These are phyloP conservation scores for Rhynchotus rufescens DNA, from an alignment of 2,797 vertebrate genomes.

Conservation along the genomic window DNA sequence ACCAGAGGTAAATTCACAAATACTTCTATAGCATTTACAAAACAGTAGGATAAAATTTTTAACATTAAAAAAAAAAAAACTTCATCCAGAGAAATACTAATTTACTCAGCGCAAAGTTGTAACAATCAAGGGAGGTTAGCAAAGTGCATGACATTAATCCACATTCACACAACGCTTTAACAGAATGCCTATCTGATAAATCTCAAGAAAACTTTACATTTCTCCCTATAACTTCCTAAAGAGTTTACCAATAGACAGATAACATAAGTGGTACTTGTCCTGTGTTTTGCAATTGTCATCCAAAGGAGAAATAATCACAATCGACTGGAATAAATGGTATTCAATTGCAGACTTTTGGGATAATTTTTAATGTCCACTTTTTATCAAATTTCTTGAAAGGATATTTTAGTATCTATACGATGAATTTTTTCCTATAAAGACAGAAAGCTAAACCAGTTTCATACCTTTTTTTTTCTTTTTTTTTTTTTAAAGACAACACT, in stretches of 20 bases:
- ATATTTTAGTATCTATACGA: background rate
- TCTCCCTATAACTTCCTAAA: background rate
- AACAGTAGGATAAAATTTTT: background rate
- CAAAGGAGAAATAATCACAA: conserved; percentile 13
- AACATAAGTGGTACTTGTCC: background rate
- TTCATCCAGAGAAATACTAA: background rate
- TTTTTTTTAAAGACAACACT: background rate
- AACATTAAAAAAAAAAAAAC: background rate
- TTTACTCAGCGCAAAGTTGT: background rate
- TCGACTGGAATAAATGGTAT: background rate
- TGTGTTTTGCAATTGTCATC: conserved; percentile 34
- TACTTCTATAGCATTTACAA: background rate
- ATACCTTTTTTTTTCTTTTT: too few species aligned
- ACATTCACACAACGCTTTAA: background rate
- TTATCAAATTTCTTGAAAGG: background rate
- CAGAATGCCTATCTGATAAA: background rate
- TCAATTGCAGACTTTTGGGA: background rate
- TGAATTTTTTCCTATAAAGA: background rate
- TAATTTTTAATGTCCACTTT: background rate
- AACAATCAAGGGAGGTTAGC: background rate
- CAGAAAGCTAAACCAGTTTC: background rate
- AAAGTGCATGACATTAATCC: background rate
- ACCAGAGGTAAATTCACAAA: background rate
- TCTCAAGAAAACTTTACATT: background rate
- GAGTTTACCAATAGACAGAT: conserved; percentile 9